phyloP scores from a whole-genome alignment of 2,113 vertebrate genomes.

The Egretta garzetta region DNA sequence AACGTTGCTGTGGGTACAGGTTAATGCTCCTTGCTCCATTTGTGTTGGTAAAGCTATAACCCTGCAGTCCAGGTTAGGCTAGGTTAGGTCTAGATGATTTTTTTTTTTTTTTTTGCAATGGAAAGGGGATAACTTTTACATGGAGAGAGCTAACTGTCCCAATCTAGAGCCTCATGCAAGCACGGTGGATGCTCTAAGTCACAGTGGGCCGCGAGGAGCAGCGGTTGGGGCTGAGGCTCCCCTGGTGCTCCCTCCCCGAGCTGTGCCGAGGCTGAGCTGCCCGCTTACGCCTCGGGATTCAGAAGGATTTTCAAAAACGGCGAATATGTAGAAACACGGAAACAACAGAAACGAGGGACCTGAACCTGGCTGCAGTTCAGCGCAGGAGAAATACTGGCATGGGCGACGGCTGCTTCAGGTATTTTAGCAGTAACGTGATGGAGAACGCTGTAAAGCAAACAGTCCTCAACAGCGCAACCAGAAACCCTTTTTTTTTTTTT shows the following conservation, averaged over 20 bases:
- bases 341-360: background rate
- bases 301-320: background rate
- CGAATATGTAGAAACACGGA: background rate
- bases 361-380: background rate
- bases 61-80: background rate
- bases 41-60: too few relatives aligned
- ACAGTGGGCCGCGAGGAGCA: background rate
- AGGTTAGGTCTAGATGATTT: background rate
- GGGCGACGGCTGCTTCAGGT: rapidly evolving
- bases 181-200: background rate
- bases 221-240: background rate
- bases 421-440: rapidly evolving
- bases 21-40: background rate
- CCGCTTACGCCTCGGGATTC: rapidly evolving
- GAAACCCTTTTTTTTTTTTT: background rate
- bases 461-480: background rate
- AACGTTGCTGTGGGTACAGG: background rate
- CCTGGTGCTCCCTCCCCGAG: rapidly evolving
- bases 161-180: rapidly evolving
- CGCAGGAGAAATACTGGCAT: background rate
- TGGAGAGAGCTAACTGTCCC: background rate
- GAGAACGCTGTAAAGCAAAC: background rate
- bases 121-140: rapidly evolving
- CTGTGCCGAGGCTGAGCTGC: background rate
- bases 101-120: background rate